A percentile compares a stretch with the other conserved stretches of the same genome.
These are phyloP conservation scores for Carcina quercana DNA, from an alignment of 2,888 invertebrate genomes.

Conservation along the genomic window DNA sequence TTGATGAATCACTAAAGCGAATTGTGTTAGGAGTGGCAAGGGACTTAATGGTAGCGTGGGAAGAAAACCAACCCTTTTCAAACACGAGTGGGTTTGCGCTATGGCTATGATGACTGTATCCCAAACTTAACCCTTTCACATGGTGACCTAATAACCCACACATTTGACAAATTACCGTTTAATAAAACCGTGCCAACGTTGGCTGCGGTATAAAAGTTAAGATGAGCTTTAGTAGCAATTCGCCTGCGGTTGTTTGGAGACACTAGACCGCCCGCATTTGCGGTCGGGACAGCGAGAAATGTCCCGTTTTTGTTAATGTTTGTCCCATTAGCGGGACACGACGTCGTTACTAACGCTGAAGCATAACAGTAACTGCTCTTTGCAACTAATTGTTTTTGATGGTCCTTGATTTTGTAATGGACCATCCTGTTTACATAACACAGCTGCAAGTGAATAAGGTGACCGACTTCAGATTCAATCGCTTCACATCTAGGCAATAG, in stretches of 20 bases:
- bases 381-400: background rate
- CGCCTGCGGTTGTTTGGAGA: slow-evolving; percentile 16
- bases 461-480: too few relatives aligned
- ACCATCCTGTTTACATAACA: background rate
- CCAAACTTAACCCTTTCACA: too few relatives aligned
- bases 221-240: slow-evolving; percentile 19
- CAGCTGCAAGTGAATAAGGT: too few relatives aligned
- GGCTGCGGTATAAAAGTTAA: slow-evolving; percentile 16
- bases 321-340: slow-evolving; percentile 4
- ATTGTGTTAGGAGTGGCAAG: too few relatives aligned
- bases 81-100: too few relatives aligned
- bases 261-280: slow-evolving; percentile 19
- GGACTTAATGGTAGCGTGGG: too few relatives aligned
- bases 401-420: background rate
- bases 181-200: slow-evolving; percentile 3
- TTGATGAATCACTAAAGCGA: too few relatives aligned
- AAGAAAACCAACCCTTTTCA: too few relatives aligned
- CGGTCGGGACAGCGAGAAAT: slow-evolving; percentile 13
- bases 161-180: too few relatives aligned
- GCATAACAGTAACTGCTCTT: background rate
- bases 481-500: too few relatives aligned
- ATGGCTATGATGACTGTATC: too few relatives aligned
- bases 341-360: background rate
- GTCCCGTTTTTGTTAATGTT: slow-evolving; percentile 7
- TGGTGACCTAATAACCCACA: too few relatives aligned